Evolutionary conservation across 1,140 invertebrate species (phyloP).

Genomic region (Chrysomallon squamiferum): DNA sequence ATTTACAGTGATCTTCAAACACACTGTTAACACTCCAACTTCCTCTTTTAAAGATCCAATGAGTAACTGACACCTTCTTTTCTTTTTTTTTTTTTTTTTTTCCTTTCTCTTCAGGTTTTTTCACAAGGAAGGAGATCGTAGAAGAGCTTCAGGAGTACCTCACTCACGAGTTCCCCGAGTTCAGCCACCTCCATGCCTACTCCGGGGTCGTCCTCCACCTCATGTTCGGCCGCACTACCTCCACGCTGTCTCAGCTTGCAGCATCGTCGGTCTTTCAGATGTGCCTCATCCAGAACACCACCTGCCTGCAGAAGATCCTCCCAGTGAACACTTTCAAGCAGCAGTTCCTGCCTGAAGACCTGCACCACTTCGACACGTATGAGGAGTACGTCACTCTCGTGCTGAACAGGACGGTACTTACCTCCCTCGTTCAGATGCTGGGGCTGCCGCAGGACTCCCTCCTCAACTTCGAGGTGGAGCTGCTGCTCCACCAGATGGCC

Average conservation of each 20-base stretch:
- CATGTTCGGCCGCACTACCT: conserved; percentile 46
- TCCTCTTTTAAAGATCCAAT: no score
- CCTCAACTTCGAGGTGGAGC: conserved; percentile 43
- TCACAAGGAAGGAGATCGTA: conserved; percentile 43
- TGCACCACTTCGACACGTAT: conserved; percentile 32
- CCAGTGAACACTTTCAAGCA: conserved; percentile 34
- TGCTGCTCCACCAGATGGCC: conserved; percentile 44
- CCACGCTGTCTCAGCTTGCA: conserved; percentile 40
- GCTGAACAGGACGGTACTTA: conserved; percentile 41
- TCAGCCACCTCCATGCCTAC: conserved; percentile 34
- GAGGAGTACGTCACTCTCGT: conserved; percentile 48
- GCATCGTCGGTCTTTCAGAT: conserved; percentile 39
- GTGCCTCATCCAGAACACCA: conserved; percentile 39
- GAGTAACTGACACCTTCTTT: no score
- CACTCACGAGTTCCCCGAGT: conserved; percentile 44
- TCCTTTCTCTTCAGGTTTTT: conserved; percentile 51
- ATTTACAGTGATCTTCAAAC: no score
- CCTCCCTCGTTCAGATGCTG: conserved; percentile 30
- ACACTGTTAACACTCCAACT: no score
- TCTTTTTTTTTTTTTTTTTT: no score
- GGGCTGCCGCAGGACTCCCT: conserved; percentile 38
- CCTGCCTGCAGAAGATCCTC: conserved; percentile 37
- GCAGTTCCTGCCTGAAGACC: conserved; percentile 28
- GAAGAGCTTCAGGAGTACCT: conserved; percentile 39
- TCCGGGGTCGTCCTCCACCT: conserved; percentile 28